Evolutionary conservation across 1,140 invertebrate genomes (phyloP).

Genomic region (Drosophila ogumai): DNA sequence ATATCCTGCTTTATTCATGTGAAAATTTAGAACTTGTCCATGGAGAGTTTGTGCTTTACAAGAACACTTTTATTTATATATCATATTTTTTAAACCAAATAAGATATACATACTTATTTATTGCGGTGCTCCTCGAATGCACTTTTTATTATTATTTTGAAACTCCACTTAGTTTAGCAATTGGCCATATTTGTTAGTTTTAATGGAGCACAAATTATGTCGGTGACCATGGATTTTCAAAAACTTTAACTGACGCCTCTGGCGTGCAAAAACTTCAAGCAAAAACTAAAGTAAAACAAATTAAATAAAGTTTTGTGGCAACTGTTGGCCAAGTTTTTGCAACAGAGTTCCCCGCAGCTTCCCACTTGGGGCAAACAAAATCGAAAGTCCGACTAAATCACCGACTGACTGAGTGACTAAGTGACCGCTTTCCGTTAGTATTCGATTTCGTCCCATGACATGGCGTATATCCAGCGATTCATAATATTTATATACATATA

Average conservation of each 20-base stretch:
- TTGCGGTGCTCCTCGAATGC: not conserved
- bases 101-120: too few relatives aligned
- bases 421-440: conserved; percentile 27
- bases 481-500: conserved; percentile 11
- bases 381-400: conserved; percentile 51
- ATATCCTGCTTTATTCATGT: not conserved
- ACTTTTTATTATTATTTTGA: not conserved
- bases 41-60: not conserved
- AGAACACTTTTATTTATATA: not conserved
- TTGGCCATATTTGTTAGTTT: conserved; percentile 25
- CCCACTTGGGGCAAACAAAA: conserved; percentile 37
- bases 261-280: conserved; percentile 11
- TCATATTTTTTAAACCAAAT: not conserved
- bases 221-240: not conserved
- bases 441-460: conserved; percentile 31
- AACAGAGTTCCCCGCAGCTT: conserved; percentile 19
- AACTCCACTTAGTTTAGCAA: not conserved
- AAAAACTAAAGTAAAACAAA: conserved; percentile 23
- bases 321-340: conserved; percentile 38
- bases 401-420: conserved; percentile 27
- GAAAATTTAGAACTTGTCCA: not conserved
- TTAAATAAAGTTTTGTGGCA: conserved; percentile 46
- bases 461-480: conserved; percentile 6
- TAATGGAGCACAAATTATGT: conserved; percentile 8
- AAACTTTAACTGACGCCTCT: conserved; percentile 2